Evolutionary conservation across 2,888 invertebrate genomes (phyloP), one percentile per base, ranked within the genome.

Genomic region (Boloria euphrosyne): DNA sequence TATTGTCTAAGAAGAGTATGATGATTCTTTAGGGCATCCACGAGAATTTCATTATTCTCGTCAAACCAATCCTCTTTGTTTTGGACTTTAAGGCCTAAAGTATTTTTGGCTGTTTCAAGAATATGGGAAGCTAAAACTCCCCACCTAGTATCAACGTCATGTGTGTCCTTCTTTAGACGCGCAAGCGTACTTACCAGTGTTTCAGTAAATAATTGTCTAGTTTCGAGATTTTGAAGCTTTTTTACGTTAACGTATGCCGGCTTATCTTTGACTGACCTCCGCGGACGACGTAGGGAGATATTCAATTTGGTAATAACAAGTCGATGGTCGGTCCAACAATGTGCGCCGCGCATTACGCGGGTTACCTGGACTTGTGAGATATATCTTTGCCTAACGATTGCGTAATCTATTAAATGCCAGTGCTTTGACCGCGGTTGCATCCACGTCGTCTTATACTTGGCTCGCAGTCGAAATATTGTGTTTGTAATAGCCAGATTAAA

Each of bases 391-490:
- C 72, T 44, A 0, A 73, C 68, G 6, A 74, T 71, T 1, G 67
- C 70, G 47, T 74, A 67, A 38, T 74, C 73, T 1, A 75, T 69
- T 7, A 76, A 50, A 50, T 75, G 75, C 73, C 74, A 75, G 52
- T 77, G 75, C 46, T 71, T 72, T 4, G 76, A 78, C 43, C 75
- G 59, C 5, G 75, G 76, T 27, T 78, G 75, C 77, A 76, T 76
- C 75, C 75, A 76, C 0, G 75, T 74, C 0, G 66, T 72, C n/a
- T 78, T 77, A 27, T 75, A n/a, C 52, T 76, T 77, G 0, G 64
- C 70, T 0, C 73, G 53, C 3, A 77, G 70, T 61, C 75, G 58
- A 27, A 77, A 78, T 67, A 76, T 57, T 0, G 74, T 76, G 60
- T 75, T 76, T 0, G 74, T 72, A 0, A 78, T 69, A 0, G 72